Conservation (phyloP, 2,113 vertebrate genomes). For the Fulica atra region DNA sequence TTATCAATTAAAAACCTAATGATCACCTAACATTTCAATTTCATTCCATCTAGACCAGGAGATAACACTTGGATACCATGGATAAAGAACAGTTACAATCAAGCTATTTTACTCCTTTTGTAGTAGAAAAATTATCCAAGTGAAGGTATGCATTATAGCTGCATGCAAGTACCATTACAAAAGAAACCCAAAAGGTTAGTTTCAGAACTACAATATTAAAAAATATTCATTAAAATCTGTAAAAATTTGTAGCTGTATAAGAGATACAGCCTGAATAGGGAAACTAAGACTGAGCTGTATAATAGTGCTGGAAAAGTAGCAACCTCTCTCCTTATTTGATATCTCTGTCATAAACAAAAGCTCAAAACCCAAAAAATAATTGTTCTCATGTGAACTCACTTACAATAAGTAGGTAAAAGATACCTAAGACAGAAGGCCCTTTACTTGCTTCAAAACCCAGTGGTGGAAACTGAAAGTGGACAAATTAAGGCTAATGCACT, state of each 20-base stretch:
- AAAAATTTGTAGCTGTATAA: not conserved
- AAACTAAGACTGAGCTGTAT: not conserved
- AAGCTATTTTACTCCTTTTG: not conserved
- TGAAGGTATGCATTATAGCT: not conserved
- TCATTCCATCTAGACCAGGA: not conserved
- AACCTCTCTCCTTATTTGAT: not conserved
- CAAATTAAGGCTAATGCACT: not conserved
- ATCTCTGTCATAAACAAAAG: not conserved
- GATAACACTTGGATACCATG: not conserved
- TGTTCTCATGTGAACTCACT: not conserved
- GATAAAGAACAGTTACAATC: not conserved
- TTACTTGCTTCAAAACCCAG: not conserved
- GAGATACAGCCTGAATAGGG: not conserved
- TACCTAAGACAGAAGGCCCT: not conserved
- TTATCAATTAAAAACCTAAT: not conserved
- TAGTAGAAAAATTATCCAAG: not conserved
- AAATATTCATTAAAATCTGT: not conserved
- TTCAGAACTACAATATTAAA: not conserved
- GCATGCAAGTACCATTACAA: not conserved
- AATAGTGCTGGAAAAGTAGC: not conserved
- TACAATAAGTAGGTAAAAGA: not conserved
- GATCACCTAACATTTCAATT: not conserved
- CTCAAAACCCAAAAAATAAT: conserved; percentile 18
- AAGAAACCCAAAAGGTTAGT: not conserved
- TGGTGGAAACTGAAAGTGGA: not conserved